Evolutionary conservation across 2,113 vertebrate genomes (phyloP).

Genomic region (Ageneiosus marmoratus): DNA sequence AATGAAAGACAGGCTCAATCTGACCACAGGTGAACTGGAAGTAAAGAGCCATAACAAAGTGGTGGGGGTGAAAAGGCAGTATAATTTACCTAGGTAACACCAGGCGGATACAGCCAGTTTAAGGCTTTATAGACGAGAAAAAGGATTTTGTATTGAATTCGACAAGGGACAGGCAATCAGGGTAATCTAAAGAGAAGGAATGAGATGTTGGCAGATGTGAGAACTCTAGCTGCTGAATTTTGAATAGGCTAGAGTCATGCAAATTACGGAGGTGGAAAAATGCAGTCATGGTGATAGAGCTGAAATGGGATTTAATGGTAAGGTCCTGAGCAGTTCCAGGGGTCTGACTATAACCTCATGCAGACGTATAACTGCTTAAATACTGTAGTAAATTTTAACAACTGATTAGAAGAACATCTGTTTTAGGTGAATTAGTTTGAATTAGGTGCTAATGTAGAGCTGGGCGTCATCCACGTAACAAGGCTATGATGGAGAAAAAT

Average conservation of each 20-base stretch:
- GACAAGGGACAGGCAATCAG: not conserved
- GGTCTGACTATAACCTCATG: not conserved
- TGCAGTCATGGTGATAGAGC: not conserved
- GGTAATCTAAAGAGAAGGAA: not conserved
- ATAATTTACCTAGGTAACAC: not conserved
- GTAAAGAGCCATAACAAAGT: not conserved
- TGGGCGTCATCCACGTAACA: not conserved
- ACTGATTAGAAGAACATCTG: not conserved
- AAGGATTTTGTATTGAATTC: not conserved
- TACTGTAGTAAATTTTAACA: not conserved
- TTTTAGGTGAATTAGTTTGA: not conserved
- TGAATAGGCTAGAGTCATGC: not conserved
- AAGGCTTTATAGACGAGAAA: not conserved
- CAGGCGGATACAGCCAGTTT: not conserved
- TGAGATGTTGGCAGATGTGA: slow-evolving; percentile 10
- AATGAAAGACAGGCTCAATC: not conserved
- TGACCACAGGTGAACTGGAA: not conserved
- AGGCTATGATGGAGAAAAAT: not conserved
- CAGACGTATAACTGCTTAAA: not conserved
- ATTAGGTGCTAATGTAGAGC: no score
- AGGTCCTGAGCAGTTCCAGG: not conserved
- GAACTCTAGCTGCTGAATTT: not conserved
- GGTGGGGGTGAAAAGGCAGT: not conserved
- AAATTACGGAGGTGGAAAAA: not conserved
- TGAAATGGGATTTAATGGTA: slow-evolving; percentile 10